phyloP scores from a whole-genome alignment of 2,797 vertebrate species.

The Rhincodon typus region DNA sequence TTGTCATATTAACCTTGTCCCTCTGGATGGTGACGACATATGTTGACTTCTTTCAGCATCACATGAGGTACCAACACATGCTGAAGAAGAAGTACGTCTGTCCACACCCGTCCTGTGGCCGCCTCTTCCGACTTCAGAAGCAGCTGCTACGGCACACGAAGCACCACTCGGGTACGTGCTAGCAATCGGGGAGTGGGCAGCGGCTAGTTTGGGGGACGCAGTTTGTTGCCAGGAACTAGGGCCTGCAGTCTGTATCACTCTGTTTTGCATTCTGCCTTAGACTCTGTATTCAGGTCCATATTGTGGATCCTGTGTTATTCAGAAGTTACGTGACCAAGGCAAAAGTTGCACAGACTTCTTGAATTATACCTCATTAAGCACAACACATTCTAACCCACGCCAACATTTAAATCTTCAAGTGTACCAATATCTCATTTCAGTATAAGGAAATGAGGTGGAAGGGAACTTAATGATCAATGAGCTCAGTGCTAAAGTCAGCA shows the following conservation, averaged over 20 bases:
- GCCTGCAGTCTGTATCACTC: background rate
- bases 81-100: slow-evolving; percentile 98
- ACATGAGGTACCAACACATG: slow-evolving; percentile 97
- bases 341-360: background rate
- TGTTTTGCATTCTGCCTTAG: background rate
- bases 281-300: background rate
- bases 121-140: slow-evolving; percentile 92
- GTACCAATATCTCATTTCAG: no score
- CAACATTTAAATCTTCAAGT: no score
- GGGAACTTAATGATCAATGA: no score
- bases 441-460: no score
- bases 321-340: background rate
- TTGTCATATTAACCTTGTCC: background rate
- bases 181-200: slow-evolving; percentile 47
- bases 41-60: slow-evolving; percentile 65
- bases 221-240: no score
- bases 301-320: no score
- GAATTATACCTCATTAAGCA: background rate
- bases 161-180: slow-evolving; percentile 82
- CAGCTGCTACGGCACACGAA: slow-evolving; percentile 94
- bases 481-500: background rate
- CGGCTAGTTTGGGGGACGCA: no score
- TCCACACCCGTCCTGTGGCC: slow-evolving; percentile 89
- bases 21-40: background rate
- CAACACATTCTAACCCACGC: background rate